Percentiles rank a stretch among this genome's conserved stretches.
Evolutionary conservation across 2,797 vertebrate species (phyloP).

Genomic region (Macropodus opercularis): DNA sequence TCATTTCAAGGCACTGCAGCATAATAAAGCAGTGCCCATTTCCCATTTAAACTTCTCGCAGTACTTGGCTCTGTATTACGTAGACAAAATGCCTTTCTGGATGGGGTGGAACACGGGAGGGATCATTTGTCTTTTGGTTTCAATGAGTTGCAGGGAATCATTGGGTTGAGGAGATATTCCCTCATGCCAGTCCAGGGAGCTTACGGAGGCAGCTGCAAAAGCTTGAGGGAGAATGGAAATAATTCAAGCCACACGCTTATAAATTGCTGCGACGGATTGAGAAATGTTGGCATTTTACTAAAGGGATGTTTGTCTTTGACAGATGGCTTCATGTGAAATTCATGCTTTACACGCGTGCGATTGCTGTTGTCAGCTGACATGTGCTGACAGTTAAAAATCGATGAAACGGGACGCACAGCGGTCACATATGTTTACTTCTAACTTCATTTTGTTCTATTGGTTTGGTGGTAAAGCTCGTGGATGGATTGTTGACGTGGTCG

Average conservation of each 20-base stretch:
- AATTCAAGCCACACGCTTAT: constrained; percentile 24
- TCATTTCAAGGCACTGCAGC: constrained; percentile 78
- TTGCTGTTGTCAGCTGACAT: background rate
- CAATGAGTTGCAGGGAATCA: constrained; percentile 62
- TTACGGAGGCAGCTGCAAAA: constrained; percentile 36
- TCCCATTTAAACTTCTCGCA: constrained; percentile 74
- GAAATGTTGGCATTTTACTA: background rate
- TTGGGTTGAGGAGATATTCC: constrained; percentile 60
- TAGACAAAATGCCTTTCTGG: constrained; percentile 76
- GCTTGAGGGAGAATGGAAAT: constrained; percentile 22
- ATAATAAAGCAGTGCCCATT: constrained; percentile 81
- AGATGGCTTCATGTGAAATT: background rate
- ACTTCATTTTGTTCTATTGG: background rate
- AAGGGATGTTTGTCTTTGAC: constrained; percentile 4
- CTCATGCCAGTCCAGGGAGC: constrained; percentile 36
- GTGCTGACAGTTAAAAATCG: background rate
- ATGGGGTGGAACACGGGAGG: constrained; percentile 67
- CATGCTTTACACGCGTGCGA: background rate
- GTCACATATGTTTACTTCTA: background rate
- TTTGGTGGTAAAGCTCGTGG: no score
- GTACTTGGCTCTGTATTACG: constrained; percentile 75
- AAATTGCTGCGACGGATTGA: background rate
- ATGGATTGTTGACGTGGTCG: no score
- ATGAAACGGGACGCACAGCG: background rate
- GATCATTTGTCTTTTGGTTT: constrained; percentile 77